A percentile compares a stretch with the other conserved stretches of the same genome.
Evolutionary conservation across 2,888 invertebrate genomes (phyloP).

Genomic region (Uloborus plumipes): DNA sequence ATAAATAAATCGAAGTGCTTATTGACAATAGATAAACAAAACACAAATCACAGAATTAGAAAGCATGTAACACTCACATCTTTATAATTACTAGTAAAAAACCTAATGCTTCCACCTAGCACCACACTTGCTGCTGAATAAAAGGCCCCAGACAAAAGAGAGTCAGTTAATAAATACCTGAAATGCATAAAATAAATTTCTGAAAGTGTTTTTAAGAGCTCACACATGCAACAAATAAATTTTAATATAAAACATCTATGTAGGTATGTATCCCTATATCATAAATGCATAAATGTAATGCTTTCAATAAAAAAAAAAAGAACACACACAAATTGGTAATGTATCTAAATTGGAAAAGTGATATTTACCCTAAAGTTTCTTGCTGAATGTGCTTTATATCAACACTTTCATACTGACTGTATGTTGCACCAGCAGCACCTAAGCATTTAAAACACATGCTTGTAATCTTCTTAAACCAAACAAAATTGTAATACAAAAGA

Average conservation of each 20-base stretch:
- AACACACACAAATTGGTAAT: too few species aligned
- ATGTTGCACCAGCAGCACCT: constrained; percentile 80
- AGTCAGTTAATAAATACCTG: constrained; percentile 75
- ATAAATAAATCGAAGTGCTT: too few species aligned
- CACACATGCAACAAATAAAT: not conserved
- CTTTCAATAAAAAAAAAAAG: not conserved
- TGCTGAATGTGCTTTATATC: constrained; percentile 95
- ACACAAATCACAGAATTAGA: too few species aligned
- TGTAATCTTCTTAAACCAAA: not conserved
- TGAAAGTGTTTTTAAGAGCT: not conserved
- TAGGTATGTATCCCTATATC: too few species aligned
- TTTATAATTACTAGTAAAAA: constrained; percentile 89
- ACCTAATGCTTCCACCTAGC: constrained; percentile 83
- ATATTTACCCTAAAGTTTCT: constrained; percentile 89
- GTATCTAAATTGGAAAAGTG: constrained; percentile 69
- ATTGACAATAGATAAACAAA: too few species aligned
- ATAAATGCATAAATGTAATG: too few species aligned
- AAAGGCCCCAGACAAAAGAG: constrained; percentile 81
- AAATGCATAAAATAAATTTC: constrained; percentile 40
- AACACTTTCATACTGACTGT: constrained; percentile 81
- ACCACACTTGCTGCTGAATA: constrained; percentile 79
- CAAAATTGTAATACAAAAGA: too few species aligned
- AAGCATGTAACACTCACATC: constrained; percentile 78
- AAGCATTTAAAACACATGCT: constrained; percentile 35
- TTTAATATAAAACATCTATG: constrained; percentile 1